These are phyloP conservation scores for Phaonia tiefii DNA, from an alignment of 2,888 invertebrate species.

Conservation along the genomic window DNA sequence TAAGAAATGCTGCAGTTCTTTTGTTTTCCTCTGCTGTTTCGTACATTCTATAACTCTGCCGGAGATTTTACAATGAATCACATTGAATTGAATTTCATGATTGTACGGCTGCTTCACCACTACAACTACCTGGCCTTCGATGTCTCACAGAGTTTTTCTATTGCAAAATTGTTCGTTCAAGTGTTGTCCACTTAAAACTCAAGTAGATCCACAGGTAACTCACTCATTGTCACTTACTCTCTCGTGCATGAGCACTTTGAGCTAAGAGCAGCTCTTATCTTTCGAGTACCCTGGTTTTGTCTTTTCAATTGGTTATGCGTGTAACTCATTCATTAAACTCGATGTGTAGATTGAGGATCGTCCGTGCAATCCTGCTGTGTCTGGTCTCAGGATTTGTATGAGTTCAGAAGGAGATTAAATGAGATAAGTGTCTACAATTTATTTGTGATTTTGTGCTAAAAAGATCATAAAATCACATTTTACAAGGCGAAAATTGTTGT, in stretches of 20 bases:
- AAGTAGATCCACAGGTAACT: conserved; percentile 37
- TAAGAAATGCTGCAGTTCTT: conserved; percentile 31
- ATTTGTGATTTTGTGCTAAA: conserved; percentile 47
- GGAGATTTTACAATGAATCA: conserved; percentile 60
- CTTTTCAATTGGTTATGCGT: conserved; percentile 50
- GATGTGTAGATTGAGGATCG: conserved; percentile 23
- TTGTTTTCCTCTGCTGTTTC: background rate
- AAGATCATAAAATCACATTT: conserved; percentile 27
- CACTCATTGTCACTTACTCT: background rate
- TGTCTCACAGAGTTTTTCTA: conserved; percentile 39
- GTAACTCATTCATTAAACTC: conserved; percentile 63
- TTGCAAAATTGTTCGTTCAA: conserved; percentile 33
- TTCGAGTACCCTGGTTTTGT: conserved; percentile 46
- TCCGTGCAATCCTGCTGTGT: conserved; percentile 46
- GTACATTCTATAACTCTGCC: conserved; percentile 55
- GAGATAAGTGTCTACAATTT: conserved; percentile 37
- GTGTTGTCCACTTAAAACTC: conserved; percentile 55
- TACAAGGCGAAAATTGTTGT: conserved; percentile 41
- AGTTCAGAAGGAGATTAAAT: conserved; percentile 20
- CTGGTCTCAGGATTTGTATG: background rate
- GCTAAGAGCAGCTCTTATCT: conserved; percentile 20
- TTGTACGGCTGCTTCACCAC: conserved; percentile 27
- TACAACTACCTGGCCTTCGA: conserved; percentile 2
- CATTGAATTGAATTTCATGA: background rate
- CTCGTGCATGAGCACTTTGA: background rate